phyloP scores from a whole-genome alignment of 2,113 vertebrate species.

The Heterotilapia buettikoferi region DNA sequence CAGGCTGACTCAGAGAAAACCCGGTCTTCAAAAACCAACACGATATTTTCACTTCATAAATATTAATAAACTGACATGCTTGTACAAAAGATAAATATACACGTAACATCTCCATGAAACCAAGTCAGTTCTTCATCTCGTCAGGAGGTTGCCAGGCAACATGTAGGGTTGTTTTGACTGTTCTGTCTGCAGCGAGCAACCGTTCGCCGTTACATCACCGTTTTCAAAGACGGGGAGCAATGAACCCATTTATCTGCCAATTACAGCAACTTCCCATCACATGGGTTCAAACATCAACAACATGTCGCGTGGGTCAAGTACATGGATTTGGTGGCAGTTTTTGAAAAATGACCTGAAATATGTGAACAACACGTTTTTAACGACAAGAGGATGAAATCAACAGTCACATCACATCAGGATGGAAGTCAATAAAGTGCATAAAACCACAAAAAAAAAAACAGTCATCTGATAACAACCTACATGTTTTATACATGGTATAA shows the following conservation, averaged over 20 bases:
- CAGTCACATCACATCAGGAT: neutral
- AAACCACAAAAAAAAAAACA: neutral
- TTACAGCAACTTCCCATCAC: neutral
- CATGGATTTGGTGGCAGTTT: neutral
- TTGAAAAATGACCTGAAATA: neutral
- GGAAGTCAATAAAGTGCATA: neutral
- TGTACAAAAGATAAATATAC: neutral
- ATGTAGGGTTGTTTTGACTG: neutral
- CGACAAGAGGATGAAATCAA: neutral
- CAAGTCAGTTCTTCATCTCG: neutral
- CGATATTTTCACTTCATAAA: neutral
- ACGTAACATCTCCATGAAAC: neutral
- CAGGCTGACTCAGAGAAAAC: neutral
- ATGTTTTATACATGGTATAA: slow-evolving; percentile 53
- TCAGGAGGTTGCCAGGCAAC: neutral
- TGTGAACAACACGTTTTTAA: neutral
- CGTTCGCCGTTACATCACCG: neutral
- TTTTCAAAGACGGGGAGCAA: neutral
- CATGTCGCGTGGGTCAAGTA: neutral
- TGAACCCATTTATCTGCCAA: neutral
- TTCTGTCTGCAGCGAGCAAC: neutral
- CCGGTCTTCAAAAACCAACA: neutral
- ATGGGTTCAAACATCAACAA: neutral
- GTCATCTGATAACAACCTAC: neutral
- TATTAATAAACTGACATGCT: neutral